Percentiles rank a stretch among this genome's conserved stretches.
Conservation (phyloP, 2,113 vertebrate species). For the Petrocephalus zakoni region DNA sequence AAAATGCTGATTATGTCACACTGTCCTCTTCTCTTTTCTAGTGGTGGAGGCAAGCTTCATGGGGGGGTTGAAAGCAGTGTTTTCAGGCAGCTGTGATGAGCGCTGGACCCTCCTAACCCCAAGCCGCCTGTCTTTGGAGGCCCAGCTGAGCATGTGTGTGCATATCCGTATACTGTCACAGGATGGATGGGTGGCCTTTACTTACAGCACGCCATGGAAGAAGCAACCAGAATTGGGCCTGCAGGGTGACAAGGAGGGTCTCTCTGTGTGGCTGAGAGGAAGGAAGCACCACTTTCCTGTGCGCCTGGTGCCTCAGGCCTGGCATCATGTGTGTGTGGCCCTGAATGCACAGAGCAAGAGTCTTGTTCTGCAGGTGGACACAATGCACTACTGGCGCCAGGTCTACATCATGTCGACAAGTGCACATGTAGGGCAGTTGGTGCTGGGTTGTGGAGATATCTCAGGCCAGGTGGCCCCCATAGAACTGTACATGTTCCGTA, state of each 20-base stretch:
- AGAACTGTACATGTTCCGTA: conserved; percentile 64
- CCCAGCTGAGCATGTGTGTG: conserved; percentile 56
- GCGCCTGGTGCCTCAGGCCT: conserved; percentile 30
- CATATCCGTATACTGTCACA: conserved; percentile 49
- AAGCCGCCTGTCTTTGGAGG: conserved; percentile 38
- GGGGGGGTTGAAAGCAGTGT: conserved; percentile 53
- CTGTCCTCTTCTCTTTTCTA: not conserved
- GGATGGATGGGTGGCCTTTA: conserved; percentile 60
- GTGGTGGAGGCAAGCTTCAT: conserved; percentile 46
- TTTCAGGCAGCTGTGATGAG: conserved; percentile 52
- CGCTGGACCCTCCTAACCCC: conserved; percentile 55
- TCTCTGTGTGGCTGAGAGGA: conserved; percentile 59
- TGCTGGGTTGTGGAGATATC: conserved; percentile 50
- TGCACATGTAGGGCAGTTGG: conserved; percentile 41
- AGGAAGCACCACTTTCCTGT: conserved; percentile 53
- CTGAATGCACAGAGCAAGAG: conserved; percentile 36
- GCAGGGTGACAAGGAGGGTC: conserved; percentile 49
- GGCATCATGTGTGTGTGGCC: conserved; percentile 59
- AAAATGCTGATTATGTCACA: not conserved
- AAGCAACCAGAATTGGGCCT: conserved; percentile 49
- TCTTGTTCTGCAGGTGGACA: conserved; percentile 53
- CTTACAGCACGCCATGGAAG: conserved; percentile 44
- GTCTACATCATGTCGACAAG: conserved; percentile 40
- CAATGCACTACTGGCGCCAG: conserved; percentile 20
- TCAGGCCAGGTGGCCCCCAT: conserved; percentile 37